Conservation (phyloP, 2,113 vertebrate species). For the Todiramphus chloris region DNA sequence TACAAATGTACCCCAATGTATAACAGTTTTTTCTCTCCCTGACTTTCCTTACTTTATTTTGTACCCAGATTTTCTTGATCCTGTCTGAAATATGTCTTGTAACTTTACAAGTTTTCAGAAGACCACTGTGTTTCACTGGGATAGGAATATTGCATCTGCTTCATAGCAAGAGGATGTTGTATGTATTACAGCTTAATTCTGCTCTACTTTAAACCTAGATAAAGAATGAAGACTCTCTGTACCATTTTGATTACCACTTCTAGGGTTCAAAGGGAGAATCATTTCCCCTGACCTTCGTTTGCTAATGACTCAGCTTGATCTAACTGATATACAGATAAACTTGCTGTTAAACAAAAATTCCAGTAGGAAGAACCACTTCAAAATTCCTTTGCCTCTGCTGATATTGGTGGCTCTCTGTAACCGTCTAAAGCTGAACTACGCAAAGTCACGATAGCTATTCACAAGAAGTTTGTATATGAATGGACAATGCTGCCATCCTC, state of each 20-base stretch:
- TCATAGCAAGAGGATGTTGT: slow-evolving; percentile 30
- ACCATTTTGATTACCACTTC: slow-evolving; percentile 51
- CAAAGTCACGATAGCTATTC: not conserved
- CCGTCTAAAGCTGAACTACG: not conserved
- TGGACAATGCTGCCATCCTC: slow-evolving; percentile 1
- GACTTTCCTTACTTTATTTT: slow-evolving; percentile 45
- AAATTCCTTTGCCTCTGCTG: slow-evolving; percentile 1
- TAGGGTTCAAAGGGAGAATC: slow-evolving; percentile 46
- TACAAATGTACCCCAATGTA: not conserved
- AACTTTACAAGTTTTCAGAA: slow-evolving; percentile 41
- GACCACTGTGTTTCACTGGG: slow-evolving; percentile 43
- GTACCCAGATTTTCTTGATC: slow-evolving; percentile 51
- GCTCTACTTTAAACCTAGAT: slow-evolving; percentile 63
- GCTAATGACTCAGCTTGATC: slow-evolving; percentile 39
- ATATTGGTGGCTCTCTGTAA: not conserved
- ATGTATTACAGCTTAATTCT: slow-evolving; percentile 56
- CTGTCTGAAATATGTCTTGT: slow-evolving; percentile 39
- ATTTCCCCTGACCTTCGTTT: slow-evolving; percentile 39
- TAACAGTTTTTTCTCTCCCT: slow-evolving; percentile 11
- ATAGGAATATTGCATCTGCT: slow-evolving; percentile 33
- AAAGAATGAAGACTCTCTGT: slow-evolving; percentile 67
- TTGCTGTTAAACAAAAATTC: slow-evolving; percentile 27
- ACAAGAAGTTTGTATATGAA: not conserved
- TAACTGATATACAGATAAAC: slow-evolving; percentile 15
- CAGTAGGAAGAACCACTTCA: slow-evolving; percentile 44